Base-by-base conservation (phyloP, 1,140 invertebrate species). In the Caenorhabditis brenneri region DNA sequence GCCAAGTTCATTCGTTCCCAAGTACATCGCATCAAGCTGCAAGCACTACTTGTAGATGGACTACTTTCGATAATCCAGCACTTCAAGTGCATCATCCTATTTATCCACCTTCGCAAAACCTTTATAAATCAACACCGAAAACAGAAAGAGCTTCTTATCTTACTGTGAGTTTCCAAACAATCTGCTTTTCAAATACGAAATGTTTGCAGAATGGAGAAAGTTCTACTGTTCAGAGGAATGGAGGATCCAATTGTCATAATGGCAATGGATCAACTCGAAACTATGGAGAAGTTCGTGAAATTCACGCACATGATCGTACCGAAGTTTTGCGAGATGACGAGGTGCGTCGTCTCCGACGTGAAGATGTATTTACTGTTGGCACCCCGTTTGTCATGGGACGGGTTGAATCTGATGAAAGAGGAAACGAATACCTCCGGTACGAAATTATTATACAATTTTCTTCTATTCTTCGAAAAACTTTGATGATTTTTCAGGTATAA, bases 61-160 rank as follows among this genome's bases (percentile, higher is more conserved):
- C 82, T 10, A 48, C 65, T 5, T 78, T 49, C n/a, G 82, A 80
- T 51, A 65, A 83, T 46, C 65, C 58, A 16, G 48, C 65, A 12
- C 65, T 83, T 36, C 33, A 55, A 31, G 82, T 83, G 19, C 82
- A 83, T 83, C 82, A 83, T 33, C 69, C 82, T n/a, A 83, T 83
- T n/a, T 83, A 83, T 42, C 58, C 82, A 49, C 82, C 82, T 49
- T 53, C 22, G 12, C 46, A 83, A 65, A 74, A 39, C 15, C 74
- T 49, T 19, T 83, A 83, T 42, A 42, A 55, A 24, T 46, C 65
- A 22, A 48, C 82, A 39, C 74, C 82, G 22, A 74, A 42, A 74
- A 74, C 65, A 7, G 65, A 74, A 74, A n/a, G 65, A 74, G 65
- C 65, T 24, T 74, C 65, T 42, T 74, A 74, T 42, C 65, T 74